Evolutionary conservation across 2,797 vertebrate genomes (phyloP).

Genomic region (Thamnophis elegans): DNA sequence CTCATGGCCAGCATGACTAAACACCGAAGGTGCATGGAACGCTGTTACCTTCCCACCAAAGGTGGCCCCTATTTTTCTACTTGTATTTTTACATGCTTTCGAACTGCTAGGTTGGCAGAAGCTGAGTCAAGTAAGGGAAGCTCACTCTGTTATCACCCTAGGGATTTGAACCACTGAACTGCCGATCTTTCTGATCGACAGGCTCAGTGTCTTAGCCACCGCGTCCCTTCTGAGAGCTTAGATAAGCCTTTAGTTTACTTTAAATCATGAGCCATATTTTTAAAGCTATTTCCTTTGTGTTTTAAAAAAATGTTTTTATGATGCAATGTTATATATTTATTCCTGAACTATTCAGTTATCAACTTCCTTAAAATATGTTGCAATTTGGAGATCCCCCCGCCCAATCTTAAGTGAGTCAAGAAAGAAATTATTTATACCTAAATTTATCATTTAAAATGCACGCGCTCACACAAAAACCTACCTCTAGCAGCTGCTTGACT

Average conservation of each 20-base stretch:
- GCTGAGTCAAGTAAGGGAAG: no score
- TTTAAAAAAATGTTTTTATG: neutral
- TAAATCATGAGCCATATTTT: neutral
- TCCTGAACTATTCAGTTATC: neutral
- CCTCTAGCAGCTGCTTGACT: conserved; percentile 93
- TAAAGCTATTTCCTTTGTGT: neutral
- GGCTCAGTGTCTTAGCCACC: no score
- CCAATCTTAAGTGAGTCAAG: neutral
- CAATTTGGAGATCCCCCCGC: neutral
- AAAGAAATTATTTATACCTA: neutral
- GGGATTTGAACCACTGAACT: no score
- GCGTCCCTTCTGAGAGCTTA: neutral
- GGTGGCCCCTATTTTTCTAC: no score
- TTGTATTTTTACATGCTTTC: no score
- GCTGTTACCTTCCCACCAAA: no score
- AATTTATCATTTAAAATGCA: neutral
- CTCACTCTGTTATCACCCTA: no score
- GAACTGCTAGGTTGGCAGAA: no score
- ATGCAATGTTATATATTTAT: neutral
- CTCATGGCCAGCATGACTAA: no score
- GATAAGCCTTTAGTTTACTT: neutral
- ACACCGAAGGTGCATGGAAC: no score
- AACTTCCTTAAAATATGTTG: neutral
- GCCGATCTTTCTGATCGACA: no score
- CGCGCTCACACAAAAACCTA: conserved; percentile 53